Evolutionary conservation across 92 coral and sea anemone species (phyloP).

Genomic region (Chrysogorgia sp.): DNA sequence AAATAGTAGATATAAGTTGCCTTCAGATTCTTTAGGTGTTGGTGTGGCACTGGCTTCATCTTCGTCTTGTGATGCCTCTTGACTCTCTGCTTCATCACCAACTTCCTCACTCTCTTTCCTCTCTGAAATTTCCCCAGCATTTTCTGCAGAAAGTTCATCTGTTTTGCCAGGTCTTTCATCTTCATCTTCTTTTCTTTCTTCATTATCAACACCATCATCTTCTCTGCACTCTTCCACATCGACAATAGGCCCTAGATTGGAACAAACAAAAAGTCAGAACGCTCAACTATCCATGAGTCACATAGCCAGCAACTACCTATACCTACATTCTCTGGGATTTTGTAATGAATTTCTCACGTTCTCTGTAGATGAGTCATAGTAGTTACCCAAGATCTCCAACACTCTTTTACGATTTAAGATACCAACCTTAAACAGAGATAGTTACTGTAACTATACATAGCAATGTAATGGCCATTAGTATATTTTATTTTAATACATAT

Average conservation of each 20-base stretch:
- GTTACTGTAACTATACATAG: background rate
- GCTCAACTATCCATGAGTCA: background rate
- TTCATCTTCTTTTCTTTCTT: conserved; percentile 6
- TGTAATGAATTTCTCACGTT: conserved; percentile 52
- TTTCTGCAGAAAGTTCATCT: conserved; percentile 34
- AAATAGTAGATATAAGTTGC: background rate
- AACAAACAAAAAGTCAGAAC: background rate
- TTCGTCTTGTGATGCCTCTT: conserved; percentile 45
- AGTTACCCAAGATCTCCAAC: conserved; percentile 70
- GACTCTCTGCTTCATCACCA: conserved; percentile 6
- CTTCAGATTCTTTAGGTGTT: conserved; percentile 23
- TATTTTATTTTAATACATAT: too few species aligned
- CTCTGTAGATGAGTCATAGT: conserved; percentile 72
- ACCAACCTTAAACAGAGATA: conserved; percentile 64
- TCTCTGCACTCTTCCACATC: conserved; percentile 85
- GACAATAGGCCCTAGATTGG: conserved; percentile 83
- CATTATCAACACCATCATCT: conserved; percentile 41
- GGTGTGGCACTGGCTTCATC: conserved; percentile 67
- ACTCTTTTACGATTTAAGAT: conserved; percentile 82
- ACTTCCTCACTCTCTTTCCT: conserved; percentile 30
- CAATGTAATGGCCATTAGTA: too few species aligned
- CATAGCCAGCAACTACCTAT: background rate
- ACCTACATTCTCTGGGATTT: conserved; percentile 85
- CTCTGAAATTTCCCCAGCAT: conserved; percentile 36
- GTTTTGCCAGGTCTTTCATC: conserved; percentile 7